Percentiles rank a stretch among this genome's conserved stretches.
Evolutionary conservation across 2,797 vertebrate species (phyloP).

Genomic region (Vireo griseus): DNA sequence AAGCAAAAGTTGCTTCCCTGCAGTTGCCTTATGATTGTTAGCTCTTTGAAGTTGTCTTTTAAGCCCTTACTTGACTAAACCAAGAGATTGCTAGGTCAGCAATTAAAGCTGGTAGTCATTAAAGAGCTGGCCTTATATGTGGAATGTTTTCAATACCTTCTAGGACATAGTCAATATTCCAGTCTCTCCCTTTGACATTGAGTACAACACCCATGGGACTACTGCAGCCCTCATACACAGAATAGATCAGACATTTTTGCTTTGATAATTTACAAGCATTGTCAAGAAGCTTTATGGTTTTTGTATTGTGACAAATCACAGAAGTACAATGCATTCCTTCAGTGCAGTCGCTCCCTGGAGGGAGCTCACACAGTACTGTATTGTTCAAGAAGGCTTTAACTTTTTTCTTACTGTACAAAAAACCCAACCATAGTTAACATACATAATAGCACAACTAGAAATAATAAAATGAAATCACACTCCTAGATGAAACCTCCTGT

Average conservation of each 20-base stretch:
- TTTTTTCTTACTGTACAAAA: not conserved
- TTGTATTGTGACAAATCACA: not conserved
- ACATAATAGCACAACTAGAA: not conserved
- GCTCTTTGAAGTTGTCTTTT: not conserved
- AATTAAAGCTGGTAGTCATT: not conserved
- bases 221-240: not conserved
- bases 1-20: not conserved
- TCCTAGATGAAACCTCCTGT: not conserved
- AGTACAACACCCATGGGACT: not conserved
- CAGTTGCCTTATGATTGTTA: not conserved
- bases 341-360: not conserved
- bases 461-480: not conserved
- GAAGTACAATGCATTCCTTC: not conserved
- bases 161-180: not conserved
- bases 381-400: not conserved
- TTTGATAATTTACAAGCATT: not conserved
- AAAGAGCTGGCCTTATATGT: not conserved
- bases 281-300: not conserved
- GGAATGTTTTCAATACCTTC: not conserved
- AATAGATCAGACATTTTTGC: not conserved
- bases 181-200: not conserved
- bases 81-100: not conserved
- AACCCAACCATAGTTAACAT: not conserved
- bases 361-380: not conserved
- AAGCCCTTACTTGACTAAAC: not conserved